phyloP scores from a whole-genome alignment of 2,888 invertebrate genomes.

The Torymus aiolomorphi region DNA sequence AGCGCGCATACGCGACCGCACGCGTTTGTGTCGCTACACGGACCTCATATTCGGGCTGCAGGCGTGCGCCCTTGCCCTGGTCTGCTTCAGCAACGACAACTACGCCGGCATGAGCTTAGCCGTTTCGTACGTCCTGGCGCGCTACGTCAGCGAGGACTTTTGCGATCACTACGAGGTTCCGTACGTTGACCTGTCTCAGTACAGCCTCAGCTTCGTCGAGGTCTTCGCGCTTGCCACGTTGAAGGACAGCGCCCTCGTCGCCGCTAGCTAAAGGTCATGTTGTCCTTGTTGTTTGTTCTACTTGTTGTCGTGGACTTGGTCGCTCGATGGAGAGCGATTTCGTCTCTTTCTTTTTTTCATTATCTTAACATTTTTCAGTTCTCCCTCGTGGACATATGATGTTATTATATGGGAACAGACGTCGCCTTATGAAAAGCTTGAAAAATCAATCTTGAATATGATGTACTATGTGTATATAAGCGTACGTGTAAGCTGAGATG shows the following conservation, averaged over 20 bases:
- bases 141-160: conserved; percentile 70
- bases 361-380: no score
- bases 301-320: no score
- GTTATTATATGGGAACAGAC: conserved; percentile 14
- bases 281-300: no score
- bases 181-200: conserved; percentile 70
- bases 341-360: no score
- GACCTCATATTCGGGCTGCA: conserved; percentile 65
- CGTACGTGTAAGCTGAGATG: neutral
- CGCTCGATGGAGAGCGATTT: no score
- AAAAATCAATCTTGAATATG: conserved; percentile 44
- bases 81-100: conserved; percentile 66
- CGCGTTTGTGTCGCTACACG: conserved; percentile 63
- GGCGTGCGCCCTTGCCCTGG: conserved; percentile 61
- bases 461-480: neutral
- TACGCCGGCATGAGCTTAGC: conserved; percentile 69
- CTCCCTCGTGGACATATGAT: no score
- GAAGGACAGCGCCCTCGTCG: conserved; percentile 60
- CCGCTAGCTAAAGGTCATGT: conserved; percentile 48
- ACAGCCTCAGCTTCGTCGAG: conserved; percentile 71
- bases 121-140: conserved; percentile 67
- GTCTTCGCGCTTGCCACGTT: conserved; percentile 69
- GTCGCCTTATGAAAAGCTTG: conserved; percentile 46
- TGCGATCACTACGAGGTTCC: conserved; percentile 72
- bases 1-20: conserved; percentile 63